Evolutionary conservation across 2,113 vertebrate species (phyloP), one percentile per base, ranked within the genome.

Genomic region (Pollachius pollachius): DNA sequence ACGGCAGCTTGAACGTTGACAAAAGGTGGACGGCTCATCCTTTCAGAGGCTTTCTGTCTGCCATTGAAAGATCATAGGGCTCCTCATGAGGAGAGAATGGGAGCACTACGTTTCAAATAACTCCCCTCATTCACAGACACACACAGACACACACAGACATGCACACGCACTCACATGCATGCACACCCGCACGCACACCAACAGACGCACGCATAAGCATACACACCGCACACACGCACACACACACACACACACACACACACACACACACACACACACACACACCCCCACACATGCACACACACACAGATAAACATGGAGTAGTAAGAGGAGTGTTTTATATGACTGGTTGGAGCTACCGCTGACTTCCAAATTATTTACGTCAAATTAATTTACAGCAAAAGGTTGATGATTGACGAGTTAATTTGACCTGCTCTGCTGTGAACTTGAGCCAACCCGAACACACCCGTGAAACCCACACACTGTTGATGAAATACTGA

Each of bases 21-120:
- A 81, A 77, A 57, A 78, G 76, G 81, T 80, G 60, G 68, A 68
- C 71, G 65, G 72, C 77, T 71, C 75, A 69, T 81, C 81, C 68
- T 77, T 75, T 73, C 70, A 17, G n/a, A 57, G 54, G 3, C 72
- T 68, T 76, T 84, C 82, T 88, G 81, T 48, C 37, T 86, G 80
- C 41, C 75, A 62, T 17, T 67, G 73, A 80, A 79, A 85, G 84
- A 89, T 89, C 84, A 85, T 74, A 89, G 80, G 77, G 79, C 67
- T 83, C 76, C 69, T 74, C 73, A 15, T 70, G 64, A 15, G 64
- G 65, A 65, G 79, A 84, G 77, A 81, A 71, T 60, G 25, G 68
- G 25, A 23, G 67, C 70, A 80, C 30, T 81, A 25, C 69, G 54
- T 68, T 76, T 79, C 60, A 68, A n/a, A 59, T 52, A 48, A 48